phyloP scores from a whole-genome alignment of 2,113 vertebrate species.

The Macquaria ambigua region DNA sequence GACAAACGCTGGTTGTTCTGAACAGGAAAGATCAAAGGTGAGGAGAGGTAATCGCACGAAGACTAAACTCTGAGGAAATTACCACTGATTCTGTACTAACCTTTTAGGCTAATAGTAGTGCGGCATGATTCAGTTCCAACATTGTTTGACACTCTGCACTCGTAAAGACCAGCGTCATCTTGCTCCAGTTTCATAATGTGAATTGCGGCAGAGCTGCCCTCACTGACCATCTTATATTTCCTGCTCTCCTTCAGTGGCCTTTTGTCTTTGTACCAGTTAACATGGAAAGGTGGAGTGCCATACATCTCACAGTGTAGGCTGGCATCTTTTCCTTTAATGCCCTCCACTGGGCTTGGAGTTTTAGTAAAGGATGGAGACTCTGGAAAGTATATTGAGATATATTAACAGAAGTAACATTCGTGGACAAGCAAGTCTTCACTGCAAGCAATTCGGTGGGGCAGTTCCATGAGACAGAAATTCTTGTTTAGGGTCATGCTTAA shows the following conservation, averaged over 20 bases:
- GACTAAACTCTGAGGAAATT: neutral
- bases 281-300: conserved; percentile 91
- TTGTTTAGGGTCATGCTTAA: conserved; percentile 31
- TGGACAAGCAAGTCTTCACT: conserved; percentile 17
- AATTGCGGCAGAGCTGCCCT: conserved; percentile 88
- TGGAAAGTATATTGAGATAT: conserved; percentile 78
- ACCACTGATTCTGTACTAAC: conserved; percentile 80
- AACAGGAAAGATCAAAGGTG: conserved; percentile 78
- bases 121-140: conserved; percentile 89
- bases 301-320: conserved; percentile 92
- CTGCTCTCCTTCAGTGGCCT: conserved; percentile 92
- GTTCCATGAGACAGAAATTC: neutral
- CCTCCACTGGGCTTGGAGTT: conserved; percentile 89
- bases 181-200: conserved; percentile 89
- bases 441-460: neutral
- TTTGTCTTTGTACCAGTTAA: conserved; percentile 96
- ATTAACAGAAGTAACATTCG: conserved; percentile 73
- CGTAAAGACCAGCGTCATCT: conserved; percentile 92
- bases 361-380: conserved; percentile 93
- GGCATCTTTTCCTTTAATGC: conserved; percentile 90
- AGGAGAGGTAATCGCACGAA: conserved; percentile 15
- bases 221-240: conserved; percentile 92
- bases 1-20: conserved; percentile 93
- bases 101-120: conserved; percentile 90
- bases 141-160: conserved; percentile 92